A percentile compares a stretch with the other conserved stretches of the same genome.
Conservation (phyloP, 2,888 invertebrate species). For the Entomobrya proxima region DNA sequence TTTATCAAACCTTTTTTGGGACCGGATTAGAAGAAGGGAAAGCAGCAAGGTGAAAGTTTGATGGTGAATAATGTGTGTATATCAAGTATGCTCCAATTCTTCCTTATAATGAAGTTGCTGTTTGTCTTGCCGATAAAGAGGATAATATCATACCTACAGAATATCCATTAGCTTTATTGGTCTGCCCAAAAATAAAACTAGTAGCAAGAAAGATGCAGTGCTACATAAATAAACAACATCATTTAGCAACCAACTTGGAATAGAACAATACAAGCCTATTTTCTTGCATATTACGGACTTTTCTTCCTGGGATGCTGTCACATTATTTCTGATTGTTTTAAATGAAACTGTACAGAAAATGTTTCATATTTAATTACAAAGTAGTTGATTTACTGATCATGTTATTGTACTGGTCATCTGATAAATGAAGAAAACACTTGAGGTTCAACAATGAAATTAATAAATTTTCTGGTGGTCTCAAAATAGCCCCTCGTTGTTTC, state of each 20-base stretch:
- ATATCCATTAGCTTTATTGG: constrained; percentile 11
- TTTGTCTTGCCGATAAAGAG: neutral
- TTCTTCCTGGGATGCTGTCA: neutral
- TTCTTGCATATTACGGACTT: no score
- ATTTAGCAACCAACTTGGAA: no score
- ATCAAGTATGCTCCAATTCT: constrained; percentile 8
- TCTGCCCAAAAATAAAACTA: neutral
- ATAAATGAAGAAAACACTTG: neutral
- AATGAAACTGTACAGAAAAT: neutral
- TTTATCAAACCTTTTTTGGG: neutral
- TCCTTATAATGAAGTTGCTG: neutral
- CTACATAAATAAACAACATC: no score
- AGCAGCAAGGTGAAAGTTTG: constrained; percentile 24
- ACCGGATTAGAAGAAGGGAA: neutral
- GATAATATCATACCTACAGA: no score
- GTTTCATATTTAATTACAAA: neutral
- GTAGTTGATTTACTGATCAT: constrained; percentile 1
- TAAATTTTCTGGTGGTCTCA: constrained; percentile 7
- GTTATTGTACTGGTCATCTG: neutral
- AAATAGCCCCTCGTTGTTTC: neutral
- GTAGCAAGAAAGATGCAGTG: neutral
- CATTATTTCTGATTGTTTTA: neutral
- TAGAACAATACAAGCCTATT: no score
- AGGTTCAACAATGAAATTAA: constrained; percentile 9
- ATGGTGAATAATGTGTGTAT: neutral